Percentiles rank a stretch among this genome's conserved stretches.
These are phyloP conservation scores for Melospiza melodia DNA, from an alignment of 2,113 vertebrate genomes.

Conservation along the genomic window DNA sequence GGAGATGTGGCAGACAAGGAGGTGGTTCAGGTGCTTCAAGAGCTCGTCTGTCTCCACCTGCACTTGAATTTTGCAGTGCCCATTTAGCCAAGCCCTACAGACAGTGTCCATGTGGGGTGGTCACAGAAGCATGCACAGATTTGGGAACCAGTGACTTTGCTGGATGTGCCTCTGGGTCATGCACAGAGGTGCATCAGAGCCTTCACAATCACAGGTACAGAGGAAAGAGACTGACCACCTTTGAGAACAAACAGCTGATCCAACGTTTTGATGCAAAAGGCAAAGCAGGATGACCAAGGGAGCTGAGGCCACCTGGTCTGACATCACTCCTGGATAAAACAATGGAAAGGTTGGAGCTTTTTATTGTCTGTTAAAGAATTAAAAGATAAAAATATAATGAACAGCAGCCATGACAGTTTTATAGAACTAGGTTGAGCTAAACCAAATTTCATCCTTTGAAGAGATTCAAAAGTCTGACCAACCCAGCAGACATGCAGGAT, in stretches of 20 bases:
- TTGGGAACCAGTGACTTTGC: not conserved
- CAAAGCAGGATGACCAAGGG: constrained; percentile 30
- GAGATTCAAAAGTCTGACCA: not conserved
- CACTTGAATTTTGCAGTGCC: not conserved
- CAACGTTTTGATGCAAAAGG: not conserved
- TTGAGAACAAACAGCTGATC: not conserved
- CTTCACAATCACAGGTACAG: not conserved
- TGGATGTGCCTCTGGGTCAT: not conserved
- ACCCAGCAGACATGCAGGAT: not conserved
- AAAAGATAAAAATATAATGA: constrained; percentile 26
- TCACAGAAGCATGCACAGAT: not conserved
- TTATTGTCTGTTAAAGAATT: constrained; percentile 49
- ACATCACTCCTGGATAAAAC: constrained; percentile 20
- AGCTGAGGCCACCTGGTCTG: constrained; percentile 21
- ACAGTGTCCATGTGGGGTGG: not conserved
- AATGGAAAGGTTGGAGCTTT: constrained; percentile 7
- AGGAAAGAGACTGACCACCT: constrained; percentile 30
- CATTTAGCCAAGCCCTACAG: not conserved
- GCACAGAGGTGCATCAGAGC: not conserved
- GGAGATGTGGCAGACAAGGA: not conserved
- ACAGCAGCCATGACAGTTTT: not conserved
- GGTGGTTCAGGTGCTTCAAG: not conserved
- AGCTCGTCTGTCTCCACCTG: not conserved
- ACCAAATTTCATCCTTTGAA: not conserved
- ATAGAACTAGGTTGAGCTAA: accelerated